phyloP scores from a whole-genome alignment of 1,140 invertebrate species.

The Hycleus cichorii region DNA sequence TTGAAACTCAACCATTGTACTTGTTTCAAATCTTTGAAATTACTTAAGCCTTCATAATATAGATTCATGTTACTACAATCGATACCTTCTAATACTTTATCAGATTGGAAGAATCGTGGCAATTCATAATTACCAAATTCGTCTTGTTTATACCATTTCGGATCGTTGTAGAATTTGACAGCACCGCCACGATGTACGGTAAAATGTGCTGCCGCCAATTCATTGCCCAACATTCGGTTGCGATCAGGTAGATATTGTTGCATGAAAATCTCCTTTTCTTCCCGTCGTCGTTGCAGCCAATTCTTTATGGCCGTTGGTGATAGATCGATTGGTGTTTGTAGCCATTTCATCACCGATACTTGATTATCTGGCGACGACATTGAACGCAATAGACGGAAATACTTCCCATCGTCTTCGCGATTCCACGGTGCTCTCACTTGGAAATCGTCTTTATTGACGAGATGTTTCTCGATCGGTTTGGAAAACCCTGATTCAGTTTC shows the following conservation, averaged over 20 bases:
- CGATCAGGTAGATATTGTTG: slow-evolving; percentile 45
- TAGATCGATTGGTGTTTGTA: slow-evolving; percentile 45
- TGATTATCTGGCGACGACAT: slow-evolving; percentile 42
- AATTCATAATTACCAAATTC: slow-evolving; percentile 46
- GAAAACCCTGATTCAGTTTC: too few relatives aligned
- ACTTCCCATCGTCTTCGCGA: slow-evolving; percentile 36
- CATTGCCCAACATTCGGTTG: slow-evolving; percentile 49
- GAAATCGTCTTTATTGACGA: slow-evolving; percentile 37
- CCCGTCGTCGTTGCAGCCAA: slow-evolving; percentile 42
- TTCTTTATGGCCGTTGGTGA: slow-evolving; percentile 37
- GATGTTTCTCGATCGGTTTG: too few relatives aligned
- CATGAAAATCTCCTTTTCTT: slow-evolving; percentile 33
- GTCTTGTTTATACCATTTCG: slow-evolving; percentile 51
- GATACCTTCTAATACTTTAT: slow-evolving; percentile 56
- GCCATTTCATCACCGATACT: slow-evolving; percentile 38
- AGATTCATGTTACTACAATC: slow-evolving; percentile 56
- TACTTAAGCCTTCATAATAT: slow-evolving; percentile 64
- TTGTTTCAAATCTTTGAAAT: slow-evolving; percentile 51
- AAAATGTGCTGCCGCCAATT: slow-evolving; percentile 70
- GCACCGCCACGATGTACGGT: slow-evolving; percentile 56
- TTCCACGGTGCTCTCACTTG: slow-evolving; percentile 42
- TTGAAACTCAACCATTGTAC: slow-evolving; percentile 60
- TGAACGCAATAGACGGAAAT: slow-evolving; percentile 41
- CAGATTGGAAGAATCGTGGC: slow-evolving; percentile 48
- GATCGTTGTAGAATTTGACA: slow-evolving; percentile 55